Base-by-base conservation (phyloP, 1,140 invertebrate genomes). In the Venustaconcha ellipsiformis region DNA sequence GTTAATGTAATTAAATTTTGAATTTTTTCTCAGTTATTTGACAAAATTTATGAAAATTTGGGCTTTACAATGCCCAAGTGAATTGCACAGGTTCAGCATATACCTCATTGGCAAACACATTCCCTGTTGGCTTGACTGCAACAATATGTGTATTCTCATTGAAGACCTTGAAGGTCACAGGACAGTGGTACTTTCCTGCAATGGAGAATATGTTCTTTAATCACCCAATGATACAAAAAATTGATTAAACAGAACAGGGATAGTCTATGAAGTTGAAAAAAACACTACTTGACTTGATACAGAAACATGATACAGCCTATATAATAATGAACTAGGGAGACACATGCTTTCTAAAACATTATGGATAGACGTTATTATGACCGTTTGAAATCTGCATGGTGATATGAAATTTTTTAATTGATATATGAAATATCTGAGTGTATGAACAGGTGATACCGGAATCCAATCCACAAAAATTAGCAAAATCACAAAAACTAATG, bases 91-190 rank as follows among this genome's bases (percentile, higher is more conserved):
- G 8, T 48, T 48, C 2, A 26, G 65, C 55, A 81, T 76, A 82
- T 88, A 93, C 93, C 88, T 99, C 98, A 91, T 94, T 94, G 0
- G 94, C 96, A 90, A 95, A 99, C 0, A 99, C 97, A 94, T 99
- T 99, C 65, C 98, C 98, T 64, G 96, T 99, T 12, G 93, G 94
- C 78, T 92, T 93, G 76, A 99, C 94, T 4, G 95, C 95, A 56
- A 98, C 96, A 89, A 99, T 97, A 83, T 99, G 95, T 37, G 96
- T 96, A 88, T 97, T 96, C 85, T 97, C 96, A n/a, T 95, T 97
- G 82, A 99, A 98, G 0, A 93, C 91, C 91, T 98, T 99, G 86
- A 95, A 99, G 59, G 99, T 91, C 12, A 99, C 96, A 14, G 98
- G 98, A 86, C 98, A 99, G 83, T 98, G 96, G 88, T 95, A 97